Evolutionary conservation across 1,140 invertebrate genomes (phyloP).

Genomic region (Achatina immaculata): DNA sequence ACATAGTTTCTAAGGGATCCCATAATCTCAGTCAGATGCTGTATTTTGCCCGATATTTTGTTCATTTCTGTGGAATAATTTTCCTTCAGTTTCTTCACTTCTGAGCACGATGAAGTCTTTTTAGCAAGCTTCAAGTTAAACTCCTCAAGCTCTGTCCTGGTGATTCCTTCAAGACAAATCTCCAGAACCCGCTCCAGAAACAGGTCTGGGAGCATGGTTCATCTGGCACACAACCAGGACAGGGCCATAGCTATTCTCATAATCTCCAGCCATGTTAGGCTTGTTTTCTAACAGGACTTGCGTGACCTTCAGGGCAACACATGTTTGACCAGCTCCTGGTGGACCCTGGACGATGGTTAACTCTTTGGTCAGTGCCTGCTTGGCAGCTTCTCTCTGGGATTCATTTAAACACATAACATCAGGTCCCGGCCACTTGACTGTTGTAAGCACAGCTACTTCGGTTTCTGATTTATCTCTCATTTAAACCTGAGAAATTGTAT

Average conservation of each 20-base stretch:
- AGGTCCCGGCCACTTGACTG: constrained; percentile 4
- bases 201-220: constrained; percentile 76
- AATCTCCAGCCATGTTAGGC: constrained; percentile 42
- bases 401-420: constrained; percentile 26
- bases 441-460: not conserved
- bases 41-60: not conserved
- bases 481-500: constrained; percentile 21
- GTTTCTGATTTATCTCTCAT: not conserved
- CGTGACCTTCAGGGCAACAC: constrained; percentile 68
- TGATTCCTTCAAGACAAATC: constrained; percentile 68
- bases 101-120: constrained; percentile 31
- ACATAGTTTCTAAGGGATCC: constrained; percentile 19
- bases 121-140: constrained; percentile 45
- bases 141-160: constrained; percentile 81
- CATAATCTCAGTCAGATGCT: not conserved
- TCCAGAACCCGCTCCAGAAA: constrained; percentile 75
- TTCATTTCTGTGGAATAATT: not conserved
- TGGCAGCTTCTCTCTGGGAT: constrained; percentile 65
- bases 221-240: constrained; percentile 87
- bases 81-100: constrained; percentile 5
- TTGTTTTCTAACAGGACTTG: constrained; percentile 65
- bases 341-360: constrained; percentile 80
- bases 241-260: constrained; percentile 66
- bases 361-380: constrained; percentile 71
- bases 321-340: constrained; percentile 41